Percentiles rank a stretch among this genome's conserved stretches.
Evolutionary conservation across 2,888 invertebrate genomes (phyloP).

Genomic region (Nasonia oneida): DNA sequence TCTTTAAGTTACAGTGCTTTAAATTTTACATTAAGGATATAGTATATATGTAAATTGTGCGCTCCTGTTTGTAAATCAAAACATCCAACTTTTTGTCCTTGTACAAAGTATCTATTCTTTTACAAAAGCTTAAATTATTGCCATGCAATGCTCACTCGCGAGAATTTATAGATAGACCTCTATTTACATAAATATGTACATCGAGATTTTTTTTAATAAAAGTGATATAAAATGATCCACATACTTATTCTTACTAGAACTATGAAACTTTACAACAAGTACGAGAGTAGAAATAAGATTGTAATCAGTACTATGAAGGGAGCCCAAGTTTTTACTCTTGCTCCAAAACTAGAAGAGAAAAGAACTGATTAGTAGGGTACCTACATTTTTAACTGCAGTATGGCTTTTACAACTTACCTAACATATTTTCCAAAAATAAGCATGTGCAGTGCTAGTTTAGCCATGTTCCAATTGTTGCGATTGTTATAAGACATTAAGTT

Average conservation of each 20-base stretch:
- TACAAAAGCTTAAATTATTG: conserved; percentile 49
- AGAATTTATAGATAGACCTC: conserved; percentile 51
- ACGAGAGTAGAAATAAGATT: conserved; percentile 66
- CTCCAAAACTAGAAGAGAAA: conserved; percentile 81
- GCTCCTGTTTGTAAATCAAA: conserved; percentile 19
- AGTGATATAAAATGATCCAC: conserved; percentile 34
- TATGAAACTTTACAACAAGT: conserved; percentile 45
- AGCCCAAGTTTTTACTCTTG: conserved; percentile 91
- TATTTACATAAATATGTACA: conserved; percentile 63
- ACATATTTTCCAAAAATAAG: conserved; percentile 90
- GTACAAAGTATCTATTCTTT: conserved; percentile 48
- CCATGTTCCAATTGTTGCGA: conserved; percentile 94
- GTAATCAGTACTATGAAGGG: conserved; percentile 84
- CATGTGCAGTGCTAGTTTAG: conserved; percentile 90
- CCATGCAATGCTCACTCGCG: conserved; percentile 47
- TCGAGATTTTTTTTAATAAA: conserved; percentile 56
- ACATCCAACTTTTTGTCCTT: conserved; percentile 32
- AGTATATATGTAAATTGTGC: conserved; percentile 28
- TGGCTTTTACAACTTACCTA: conserved; percentile 79
- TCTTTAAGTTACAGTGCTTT: conserved; percentile 32
- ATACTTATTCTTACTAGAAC: not conserved
- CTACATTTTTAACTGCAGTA: conserved; percentile 12
- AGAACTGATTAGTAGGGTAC: not conserved
- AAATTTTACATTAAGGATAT: conserved; percentile 27
- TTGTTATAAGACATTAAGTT: conserved; percentile 93